A percentile compares a stretch with the other conserved stretches of the same genome.
Conservation (phyloP, 2,113 vertebrate genomes). For the Oncorhynchus nerka region DNA sequence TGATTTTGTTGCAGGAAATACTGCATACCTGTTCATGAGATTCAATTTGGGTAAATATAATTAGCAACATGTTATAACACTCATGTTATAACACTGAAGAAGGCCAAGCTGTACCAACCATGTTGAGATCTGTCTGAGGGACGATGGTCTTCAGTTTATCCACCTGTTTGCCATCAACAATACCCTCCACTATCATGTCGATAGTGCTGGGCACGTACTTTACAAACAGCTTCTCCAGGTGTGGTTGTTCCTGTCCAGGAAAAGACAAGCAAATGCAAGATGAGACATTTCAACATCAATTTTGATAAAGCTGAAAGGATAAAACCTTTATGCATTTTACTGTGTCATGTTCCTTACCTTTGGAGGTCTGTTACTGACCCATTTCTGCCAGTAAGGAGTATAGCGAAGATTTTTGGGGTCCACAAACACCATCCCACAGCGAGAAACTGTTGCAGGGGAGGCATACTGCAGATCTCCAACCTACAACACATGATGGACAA, state of each 20-base stretch:
- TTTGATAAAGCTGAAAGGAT: background rate
- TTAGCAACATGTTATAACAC: background rate
- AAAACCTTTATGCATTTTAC: background rate
- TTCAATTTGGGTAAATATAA: background rate
- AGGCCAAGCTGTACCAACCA: constrained; percentile 74
- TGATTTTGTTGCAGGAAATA: too few species aligned
- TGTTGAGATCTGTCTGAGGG: constrained; percentile 92
- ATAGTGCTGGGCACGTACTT: constrained; percentile 88
- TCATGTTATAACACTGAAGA: background rate
- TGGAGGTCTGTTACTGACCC: constrained; percentile 76
- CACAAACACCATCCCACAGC: constrained; percentile 96
- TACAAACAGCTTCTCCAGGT: constrained; percentile 79
- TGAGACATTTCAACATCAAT: background rate
- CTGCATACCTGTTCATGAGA: too few species aligned
- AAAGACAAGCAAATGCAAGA: background rate
- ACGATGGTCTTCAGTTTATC: constrained; percentile 86
- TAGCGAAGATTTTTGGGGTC: constrained; percentile 94
- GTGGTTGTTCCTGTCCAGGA: constrained; percentile 66
- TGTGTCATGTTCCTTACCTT: constrained; percentile 67
- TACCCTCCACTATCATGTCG: constrained; percentile 87
- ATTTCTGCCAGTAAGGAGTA: constrained; percentile 88
- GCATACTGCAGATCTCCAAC: constrained; percentile 95
- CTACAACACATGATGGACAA: constrained; percentile 59
- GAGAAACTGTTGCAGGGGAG: constrained; percentile 95
- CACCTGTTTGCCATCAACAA: constrained; percentile 83